Percentiles rank a stretch among this genome's conserved stretches.
phyloP scores from a whole-genome alignment of 2,888 invertebrate species.

The Frankliniella fusca region DNA sequence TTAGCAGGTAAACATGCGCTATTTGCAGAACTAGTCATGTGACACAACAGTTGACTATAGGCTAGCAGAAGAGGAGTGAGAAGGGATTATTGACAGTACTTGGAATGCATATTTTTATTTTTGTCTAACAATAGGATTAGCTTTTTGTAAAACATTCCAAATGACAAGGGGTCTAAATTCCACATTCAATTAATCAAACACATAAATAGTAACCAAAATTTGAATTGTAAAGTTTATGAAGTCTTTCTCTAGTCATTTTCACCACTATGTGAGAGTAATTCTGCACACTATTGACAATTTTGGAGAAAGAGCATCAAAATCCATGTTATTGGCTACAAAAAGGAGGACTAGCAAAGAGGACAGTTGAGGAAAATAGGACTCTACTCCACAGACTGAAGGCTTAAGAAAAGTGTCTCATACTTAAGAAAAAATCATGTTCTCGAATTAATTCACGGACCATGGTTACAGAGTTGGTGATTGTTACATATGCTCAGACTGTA shows the following conservation, averaged over 20 bases:
- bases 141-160: too few species aligned
- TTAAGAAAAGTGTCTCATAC: not conserved
- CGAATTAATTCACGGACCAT: not conserved
- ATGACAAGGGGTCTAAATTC: too few species aligned
- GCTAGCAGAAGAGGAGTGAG: too few species aligned
- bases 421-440: not conserved
- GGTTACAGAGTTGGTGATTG: not conserved
- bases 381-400: conserved; percentile 15
- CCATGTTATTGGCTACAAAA: not conserved
- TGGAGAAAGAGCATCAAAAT: not conserved
- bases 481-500: not conserved
- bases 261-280: not conserved
- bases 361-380: not conserved
- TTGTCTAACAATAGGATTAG: too few species aligned
- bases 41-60: too few species aligned
- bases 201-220: not conserved
- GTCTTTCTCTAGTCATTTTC: not conserved
- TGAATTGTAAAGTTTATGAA: not conserved
- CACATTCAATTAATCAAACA: too few species aligned
- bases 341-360: not conserved
- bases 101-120: too few species aligned
- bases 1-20: too few species aligned
- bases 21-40: too few species aligned
- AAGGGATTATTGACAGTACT: too few species aligned
- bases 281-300: not conserved